Percentiles rank a stretch among this genome's conserved stretches.
These are phyloP conservation scores for Nineta flava DNA, from an alignment of 2,888 invertebrate genomes.

Conservation along the genomic window DNA sequence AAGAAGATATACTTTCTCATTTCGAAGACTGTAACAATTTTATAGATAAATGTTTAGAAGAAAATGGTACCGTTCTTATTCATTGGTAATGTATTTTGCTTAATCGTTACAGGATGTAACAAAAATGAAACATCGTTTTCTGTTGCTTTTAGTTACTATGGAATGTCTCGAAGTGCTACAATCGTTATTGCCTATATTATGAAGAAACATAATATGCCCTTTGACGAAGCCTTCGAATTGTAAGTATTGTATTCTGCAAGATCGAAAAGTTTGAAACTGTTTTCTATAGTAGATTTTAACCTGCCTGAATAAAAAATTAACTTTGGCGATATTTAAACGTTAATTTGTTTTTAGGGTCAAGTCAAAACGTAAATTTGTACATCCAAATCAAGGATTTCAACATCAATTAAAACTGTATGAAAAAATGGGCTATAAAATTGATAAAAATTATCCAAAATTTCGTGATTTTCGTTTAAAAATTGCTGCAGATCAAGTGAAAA, in stretches of 20 bases:
- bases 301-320: neutral
- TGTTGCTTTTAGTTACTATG: conserved; percentile 50
- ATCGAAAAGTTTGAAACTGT: neutral
- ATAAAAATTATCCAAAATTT: conserved; percentile 50
- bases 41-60: conserved; percentile 48
- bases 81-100: conserved; percentile 52
- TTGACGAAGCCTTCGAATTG: conserved; percentile 50
- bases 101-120: neutral
- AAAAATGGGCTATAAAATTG: conserved; percentile 58
- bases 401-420: conserved; percentile 64
- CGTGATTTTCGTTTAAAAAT: conserved; percentile 60
- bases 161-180: conserved; percentile 79
- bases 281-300: neutral
- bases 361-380: conserved; percentile 51
- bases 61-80: conserved; percentile 56
- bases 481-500: conserved; percentile 65
- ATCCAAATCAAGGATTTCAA: conserved; percentile 68
- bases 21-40: conserved; percentile 64
- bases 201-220: conserved; percentile 63
- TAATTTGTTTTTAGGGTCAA: conserved; percentile 33
- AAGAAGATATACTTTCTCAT: conserved; percentile 68
- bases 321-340: neutral
- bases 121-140: neutral
- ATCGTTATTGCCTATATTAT: conserved; percentile 76
- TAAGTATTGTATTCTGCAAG: conserved; percentile 14